Base-by-base conservation (phyloP, 2,797 vertebrate species). In the Periparus ater region DNA sequence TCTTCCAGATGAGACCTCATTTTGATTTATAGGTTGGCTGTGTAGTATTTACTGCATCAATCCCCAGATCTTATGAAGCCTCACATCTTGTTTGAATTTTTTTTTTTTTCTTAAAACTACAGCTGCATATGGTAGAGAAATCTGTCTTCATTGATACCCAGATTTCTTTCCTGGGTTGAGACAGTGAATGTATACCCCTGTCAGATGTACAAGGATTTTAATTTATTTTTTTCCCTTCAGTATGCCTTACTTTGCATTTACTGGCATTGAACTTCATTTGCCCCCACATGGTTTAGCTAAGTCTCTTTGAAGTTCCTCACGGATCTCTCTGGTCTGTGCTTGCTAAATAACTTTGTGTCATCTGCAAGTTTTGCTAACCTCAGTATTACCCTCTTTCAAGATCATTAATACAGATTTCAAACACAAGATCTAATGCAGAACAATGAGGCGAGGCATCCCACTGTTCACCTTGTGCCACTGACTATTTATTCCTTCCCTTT, bases 281-380 rank as follows among this genome's bases (percentile, higher is more conserved):
- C 95, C 93, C 94, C 77, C 95, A 95, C 85, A 93, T 95, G 84
- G 83, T 96, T 95, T 90, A 88, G 34, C 38, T 86, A 90, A 93
- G 58, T 50, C 40, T 81, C 91, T 95, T 94, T 95, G 94, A 96
- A 96, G 94, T 96, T 96, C 80, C 85, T 90, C 88, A 88, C 0
- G 7, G 90, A 79, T 83, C 48, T 79, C 63, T 93, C 85, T 89
- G 71, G 91, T 90, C 90, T 8, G 5, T 91, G 88, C 90, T 94
- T 76, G 80, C 90, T 91, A 88, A 96, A 95, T 95, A 96, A 94
- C 76, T 88, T 86, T 79, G 62, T 95, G 95, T 94, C 94, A 95
- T 95, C 85, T 93, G 93, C 83, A 94, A 94, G 88, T 93, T 95
- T 95, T 94, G 73, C 83, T 96, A 96, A 95, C 93, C 90, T 94